These are phyloP conservation scores for Syngnathus floridae DNA, from an alignment of 2,113 vertebrate genomes.

Conservation along the genomic window DNA sequence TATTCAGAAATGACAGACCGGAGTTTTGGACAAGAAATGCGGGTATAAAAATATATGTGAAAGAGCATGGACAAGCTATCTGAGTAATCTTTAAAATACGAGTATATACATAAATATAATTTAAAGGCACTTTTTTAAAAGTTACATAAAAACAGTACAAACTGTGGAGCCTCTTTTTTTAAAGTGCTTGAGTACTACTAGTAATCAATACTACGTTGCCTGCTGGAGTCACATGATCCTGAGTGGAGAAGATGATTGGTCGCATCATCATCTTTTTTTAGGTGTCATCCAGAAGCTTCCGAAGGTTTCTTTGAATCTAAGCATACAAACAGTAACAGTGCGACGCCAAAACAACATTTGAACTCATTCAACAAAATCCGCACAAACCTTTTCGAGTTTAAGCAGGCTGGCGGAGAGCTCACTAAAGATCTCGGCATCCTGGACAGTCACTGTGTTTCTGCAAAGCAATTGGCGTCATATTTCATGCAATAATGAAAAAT, in stretches of 20 bases:
- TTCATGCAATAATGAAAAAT: no score
- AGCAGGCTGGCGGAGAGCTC: constrained; percentile 64
- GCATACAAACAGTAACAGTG: neutral
- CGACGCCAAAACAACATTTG: neutral
- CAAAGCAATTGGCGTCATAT: constrained; percentile 6
- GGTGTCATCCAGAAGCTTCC: constrained; percentile 62
- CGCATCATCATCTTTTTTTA: constrained; percentile 23
- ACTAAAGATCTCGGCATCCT: constrained; percentile 55
- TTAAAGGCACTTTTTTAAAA: constrained; percentile 21
- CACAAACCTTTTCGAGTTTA: constrained; percentile 64
- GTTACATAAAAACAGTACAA: neutral
- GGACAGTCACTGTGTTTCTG: constrained; percentile 43
- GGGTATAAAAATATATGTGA: neutral
- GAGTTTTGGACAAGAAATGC: neutral
- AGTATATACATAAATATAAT: constrained; percentile 40
- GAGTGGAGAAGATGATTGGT: constrained; percentile 27
- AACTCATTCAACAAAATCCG: neutral
- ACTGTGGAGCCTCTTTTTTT: neutral
- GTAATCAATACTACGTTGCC: constrained; percentile 18
- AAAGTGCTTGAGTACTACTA: constrained; percentile 22
- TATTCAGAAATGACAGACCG: neutral
- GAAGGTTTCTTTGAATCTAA: constrained; percentile 63
- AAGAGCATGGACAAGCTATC: neutral
- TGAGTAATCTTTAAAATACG: neutral
- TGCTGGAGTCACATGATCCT: constrained; percentile 30